These are phyloP conservation scores for Chelonoidis abingdonii DNA, from an alignment of 2,113 vertebrate species.

Conservation along the genomic window DNA sequence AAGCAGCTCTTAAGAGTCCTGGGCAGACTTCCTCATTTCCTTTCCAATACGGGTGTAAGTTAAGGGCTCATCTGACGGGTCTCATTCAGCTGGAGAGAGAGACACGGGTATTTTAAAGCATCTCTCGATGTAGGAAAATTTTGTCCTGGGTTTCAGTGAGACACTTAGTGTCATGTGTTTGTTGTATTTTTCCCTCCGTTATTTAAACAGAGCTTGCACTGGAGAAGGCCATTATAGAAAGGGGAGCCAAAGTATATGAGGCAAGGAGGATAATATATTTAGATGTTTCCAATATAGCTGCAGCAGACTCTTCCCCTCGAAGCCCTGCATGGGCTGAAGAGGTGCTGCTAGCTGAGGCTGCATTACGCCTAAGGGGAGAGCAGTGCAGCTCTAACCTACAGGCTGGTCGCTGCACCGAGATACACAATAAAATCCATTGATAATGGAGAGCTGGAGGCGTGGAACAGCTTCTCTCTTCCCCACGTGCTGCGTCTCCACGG, in stretches of 20 bases:
- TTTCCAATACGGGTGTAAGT: neutral
- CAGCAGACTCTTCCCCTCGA: neutral
- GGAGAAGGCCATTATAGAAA: neutral
- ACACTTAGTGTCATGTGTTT: neutral
- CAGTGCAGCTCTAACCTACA: neutral
- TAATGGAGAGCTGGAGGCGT: neutral
- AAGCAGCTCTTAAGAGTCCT: neutral
- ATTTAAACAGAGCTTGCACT: neutral
- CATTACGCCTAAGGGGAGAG: neutral
- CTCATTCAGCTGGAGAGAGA: neutral
- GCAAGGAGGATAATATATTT: neutral
- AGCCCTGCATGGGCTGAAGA: neutral
- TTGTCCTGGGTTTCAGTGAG: neutral
- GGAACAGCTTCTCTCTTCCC: neutral
- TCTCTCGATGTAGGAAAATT: neutral
- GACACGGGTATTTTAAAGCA: neutral
- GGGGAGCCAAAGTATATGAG: neutral
- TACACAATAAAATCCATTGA: neutral
- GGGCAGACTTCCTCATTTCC: neutral
- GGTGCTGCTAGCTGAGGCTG: neutral
- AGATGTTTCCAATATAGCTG: neutral
- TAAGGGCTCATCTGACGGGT: neutral
- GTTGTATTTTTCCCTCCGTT: neutral
- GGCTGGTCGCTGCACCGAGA: neutral
- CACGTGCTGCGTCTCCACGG: constrained; percentile 26